phyloP scores from a whole-genome alignment of 2,113 vertebrate species.

The Heterotilapia buettikoferi region DNA sequence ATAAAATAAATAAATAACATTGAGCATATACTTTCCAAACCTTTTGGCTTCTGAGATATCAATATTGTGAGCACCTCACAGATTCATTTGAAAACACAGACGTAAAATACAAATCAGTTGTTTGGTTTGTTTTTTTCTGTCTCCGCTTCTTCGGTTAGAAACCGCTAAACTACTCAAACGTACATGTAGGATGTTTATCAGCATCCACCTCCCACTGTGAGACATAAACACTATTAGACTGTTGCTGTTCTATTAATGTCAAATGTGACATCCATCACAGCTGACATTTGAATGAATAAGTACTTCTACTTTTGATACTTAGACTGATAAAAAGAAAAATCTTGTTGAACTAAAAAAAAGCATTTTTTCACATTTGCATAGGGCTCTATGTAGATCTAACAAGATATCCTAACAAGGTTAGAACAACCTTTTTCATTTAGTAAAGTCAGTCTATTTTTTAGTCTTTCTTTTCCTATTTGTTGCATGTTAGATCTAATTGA shows the following conservation, averaged over 20 bases:
- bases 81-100: not conserved
- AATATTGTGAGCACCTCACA: not conserved
- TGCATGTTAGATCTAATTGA: not conserved
- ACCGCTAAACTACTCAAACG: not conserved
- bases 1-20: not conserved
- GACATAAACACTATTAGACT: not conserved
- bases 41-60: accelerated
- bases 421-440: accelerated
- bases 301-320: accelerated
- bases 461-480: not conserved
- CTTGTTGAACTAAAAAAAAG: not conserved
- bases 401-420: accelerated
- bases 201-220: not conserved
- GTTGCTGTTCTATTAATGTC: not conserved
- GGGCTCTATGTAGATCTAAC: accelerated
- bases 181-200: not conserved
- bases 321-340: not conserved
- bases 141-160: not conserved
- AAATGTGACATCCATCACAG: not conserved
- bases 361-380: accelerated
- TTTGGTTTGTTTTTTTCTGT: not conserved
- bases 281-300: not conserved
- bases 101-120: not conserved
- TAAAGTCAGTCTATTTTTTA: not conserved
- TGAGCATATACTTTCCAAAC: not conserved